These are phyloP conservation scores for Calephelis virginiensis DNA, from an alignment of 1,140 invertebrate genomes.

Conservation along the genomic window DNA sequence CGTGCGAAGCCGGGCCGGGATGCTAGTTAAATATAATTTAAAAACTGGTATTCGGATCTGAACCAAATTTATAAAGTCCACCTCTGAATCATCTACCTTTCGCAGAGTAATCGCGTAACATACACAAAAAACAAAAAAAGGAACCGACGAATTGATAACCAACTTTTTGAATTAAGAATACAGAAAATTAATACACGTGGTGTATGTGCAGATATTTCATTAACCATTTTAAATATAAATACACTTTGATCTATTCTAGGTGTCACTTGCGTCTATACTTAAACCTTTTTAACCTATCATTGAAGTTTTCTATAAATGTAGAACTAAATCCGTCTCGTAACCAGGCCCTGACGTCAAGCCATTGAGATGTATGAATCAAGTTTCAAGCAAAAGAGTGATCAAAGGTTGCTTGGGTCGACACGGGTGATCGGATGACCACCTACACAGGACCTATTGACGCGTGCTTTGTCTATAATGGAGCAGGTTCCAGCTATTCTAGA, in stretches of 20 bases:
- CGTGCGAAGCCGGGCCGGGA: no score
- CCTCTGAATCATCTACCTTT: no score
- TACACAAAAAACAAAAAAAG: no score
- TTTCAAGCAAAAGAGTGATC: constrained; percentile 12
- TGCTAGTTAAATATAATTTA: no score
- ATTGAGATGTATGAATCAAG: constrained; percentile 12
- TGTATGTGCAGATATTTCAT: no score
- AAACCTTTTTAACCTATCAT: constrained; percentile 1
- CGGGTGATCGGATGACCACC: constrained; percentile 4
- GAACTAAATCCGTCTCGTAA: neutral
- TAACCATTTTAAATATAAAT: neutral
- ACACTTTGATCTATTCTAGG: neutral
- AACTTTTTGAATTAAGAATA: no score
- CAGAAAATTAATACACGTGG: no score
- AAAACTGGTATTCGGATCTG: no score
- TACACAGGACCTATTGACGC: constrained; percentile 6
- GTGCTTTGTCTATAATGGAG: neutral
- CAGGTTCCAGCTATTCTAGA: no score
- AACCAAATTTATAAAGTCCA: no score
- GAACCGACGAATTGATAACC: no score
- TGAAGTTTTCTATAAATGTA: constrained; percentile 9
- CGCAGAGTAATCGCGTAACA: no score
- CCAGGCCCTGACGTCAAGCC: constrained; percentile 14
- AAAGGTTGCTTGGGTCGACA: constrained; percentile 14
- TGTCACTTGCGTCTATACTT: neutral